A percentile compares a stretch with the other conserved stretches of the same genome.
These are phyloP conservation scores for Coboldia fuscipes DNA, from an alignment of 1,140 invertebrate genomes.

Conservation along the genomic window DNA sequence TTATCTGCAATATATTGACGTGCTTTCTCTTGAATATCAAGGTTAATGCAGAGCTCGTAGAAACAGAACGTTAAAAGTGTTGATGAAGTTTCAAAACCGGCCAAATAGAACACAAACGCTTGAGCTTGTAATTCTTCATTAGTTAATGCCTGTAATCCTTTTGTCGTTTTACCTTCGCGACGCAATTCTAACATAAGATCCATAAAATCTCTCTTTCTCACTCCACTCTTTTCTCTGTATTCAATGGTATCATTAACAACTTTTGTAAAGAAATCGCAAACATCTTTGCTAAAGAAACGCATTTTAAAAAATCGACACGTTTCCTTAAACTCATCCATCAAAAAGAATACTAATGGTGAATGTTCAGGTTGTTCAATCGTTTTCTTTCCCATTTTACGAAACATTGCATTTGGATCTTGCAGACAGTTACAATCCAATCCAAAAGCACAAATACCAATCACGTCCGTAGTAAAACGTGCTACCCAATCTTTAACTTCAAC, in stretches of 20 bases:
- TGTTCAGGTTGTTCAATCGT: background rate
- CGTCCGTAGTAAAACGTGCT: slow-evolving; percentile 20
- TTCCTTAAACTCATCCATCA: background rate
- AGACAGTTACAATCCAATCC: slow-evolving; percentile 25
- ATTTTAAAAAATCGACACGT: slow-evolving; percentile 5
- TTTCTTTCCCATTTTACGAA: background rate
- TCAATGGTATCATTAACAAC: slow-evolving; percentile 17
- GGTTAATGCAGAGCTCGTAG: slow-evolving; percentile 17
- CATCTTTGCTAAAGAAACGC: slow-evolving; percentile 8
- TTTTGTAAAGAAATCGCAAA: slow-evolving; percentile 19
- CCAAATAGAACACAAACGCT: slow-evolving; percentile 15
- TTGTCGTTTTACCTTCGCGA: slow-evolving; percentile 8
- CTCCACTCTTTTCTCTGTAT: slow-evolving; percentile 16
- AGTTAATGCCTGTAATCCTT: slow-evolving; percentile 8
- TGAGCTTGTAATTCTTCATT: slow-evolving; percentile 16
- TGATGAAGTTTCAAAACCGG: slow-evolving; percentile 17
- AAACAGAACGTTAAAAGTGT: slow-evolving; percentile 22
- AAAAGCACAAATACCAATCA: slow-evolving; percentile 19
- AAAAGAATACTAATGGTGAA: too few species aligned
- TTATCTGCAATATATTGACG: slow-evolving; percentile 9
- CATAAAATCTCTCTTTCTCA: slow-evolving; percentile 21
- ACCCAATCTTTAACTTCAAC: slow-evolving; percentile 14
- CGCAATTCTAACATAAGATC: slow-evolving; percentile 19
- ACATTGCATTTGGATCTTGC: slow-evolving; percentile 12
- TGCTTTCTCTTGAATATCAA: slow-evolving; percentile 22